Conservation (phyloP, 2,113 vertebrate species). For the Rhinoptilus africanus region DNA sequence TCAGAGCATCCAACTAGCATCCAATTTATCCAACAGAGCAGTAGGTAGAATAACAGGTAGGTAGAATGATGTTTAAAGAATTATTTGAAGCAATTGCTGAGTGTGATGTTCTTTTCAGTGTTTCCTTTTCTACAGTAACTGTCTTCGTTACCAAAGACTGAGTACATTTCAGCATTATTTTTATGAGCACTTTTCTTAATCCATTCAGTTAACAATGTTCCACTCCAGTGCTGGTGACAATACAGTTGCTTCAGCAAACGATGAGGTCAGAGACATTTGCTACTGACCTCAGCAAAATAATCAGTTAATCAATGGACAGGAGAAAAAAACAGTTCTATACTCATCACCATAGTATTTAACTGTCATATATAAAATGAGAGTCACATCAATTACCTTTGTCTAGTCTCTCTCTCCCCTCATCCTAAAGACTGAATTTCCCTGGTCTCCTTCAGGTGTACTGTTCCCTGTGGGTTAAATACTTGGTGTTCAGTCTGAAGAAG, state of each 20-base stretch:
- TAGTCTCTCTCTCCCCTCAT: not conserved
- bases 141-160: not conserved
- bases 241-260: constrained; percentile 28
- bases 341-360: constrained; percentile 23
- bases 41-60: not conserved
- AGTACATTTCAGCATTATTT: not conserved
- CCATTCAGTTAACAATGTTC: constrained; percentile 33
- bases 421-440: not conserved
- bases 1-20: not conserved
- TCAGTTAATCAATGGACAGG: constrained; percentile 52
- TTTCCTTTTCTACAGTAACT: not conserved
- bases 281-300: constrained; percentile 53
- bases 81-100: not conserved
- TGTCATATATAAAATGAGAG: not conserved
- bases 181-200: constrained; percentile 33
- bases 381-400: constrained; percentile 19
- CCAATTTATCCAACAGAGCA: not conserved
- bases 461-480: not conserved
- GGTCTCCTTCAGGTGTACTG: not conserved
- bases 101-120: not conserved
- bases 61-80: not conserved
- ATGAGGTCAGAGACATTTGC: constrained; percentile 52
- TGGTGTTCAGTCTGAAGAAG: not conserved
- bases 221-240: constrained; percentile 36
- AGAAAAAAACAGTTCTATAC: not conserved